Base-by-base conservation (phyloP, 2,888 invertebrate genomes). In the Morpho deidamia region DNA sequence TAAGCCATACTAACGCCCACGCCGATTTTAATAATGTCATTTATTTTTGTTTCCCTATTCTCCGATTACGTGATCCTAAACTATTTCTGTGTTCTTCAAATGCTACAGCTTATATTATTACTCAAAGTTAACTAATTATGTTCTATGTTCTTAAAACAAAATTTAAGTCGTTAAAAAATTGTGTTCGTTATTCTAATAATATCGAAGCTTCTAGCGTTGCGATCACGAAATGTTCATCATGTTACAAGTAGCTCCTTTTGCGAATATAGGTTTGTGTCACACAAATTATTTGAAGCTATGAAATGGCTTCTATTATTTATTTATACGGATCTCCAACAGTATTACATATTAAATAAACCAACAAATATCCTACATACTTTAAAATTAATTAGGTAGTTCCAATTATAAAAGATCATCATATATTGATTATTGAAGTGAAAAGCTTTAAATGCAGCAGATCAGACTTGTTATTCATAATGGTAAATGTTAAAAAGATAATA, bases 201-300 rank as follows among this genome's bases (percentile, higher is more conserved):
- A 51, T 38, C 42, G 37, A 43, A 45, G 11, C 32, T 42, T 50
- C 51, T 42, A 55, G 41, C 34, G 45, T 42, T 43, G 39, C 37
- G 39, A 43, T 55, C 51, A 55, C 51, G 51, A 55, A 51, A 51
- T 39, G 35, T 55, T 33, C 37, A 47, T 47, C 39, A 41, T 55
- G 46, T 14, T 46, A 38, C 32, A 42, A 35, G 43, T 46, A 43
- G 47, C 42, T 43, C 46, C 35, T 51, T 55, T 45, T n/a, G 33
- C 43, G 11, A 46, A 23, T n/a, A 4, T 38, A 39, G 37, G 46
- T 32, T 38, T 14, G 8, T 38, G 37, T 10, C 8, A 37, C 37
- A 23, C 10, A 35, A 34, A 34, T 10, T 9, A 11, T 11, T 11
- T 3, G 10, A 2, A 10, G 44, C 44, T 10, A 11, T 11, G 44